Percentiles rank a stretch among this genome's conserved stretches.
phyloP scores from a whole-genome alignment of 2,888 invertebrate genomes.

The Amphipoea oculea region DNA sequence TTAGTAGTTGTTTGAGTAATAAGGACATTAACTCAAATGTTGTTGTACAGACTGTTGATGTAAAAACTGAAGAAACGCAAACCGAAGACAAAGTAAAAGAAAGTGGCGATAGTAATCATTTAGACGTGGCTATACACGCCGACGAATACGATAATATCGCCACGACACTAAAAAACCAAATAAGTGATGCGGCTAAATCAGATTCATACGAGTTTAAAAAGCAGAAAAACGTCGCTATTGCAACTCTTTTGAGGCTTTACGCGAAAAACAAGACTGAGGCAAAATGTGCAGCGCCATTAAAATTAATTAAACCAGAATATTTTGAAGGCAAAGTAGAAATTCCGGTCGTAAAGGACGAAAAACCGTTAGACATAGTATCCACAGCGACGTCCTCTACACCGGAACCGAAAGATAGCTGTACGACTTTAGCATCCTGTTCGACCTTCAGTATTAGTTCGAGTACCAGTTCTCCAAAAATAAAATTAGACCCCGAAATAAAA shows the following conservation, averaged over 20 bases:
- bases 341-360: constrained; percentile 1
- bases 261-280: constrained; percentile 51
- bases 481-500: constrained; percentile 61
- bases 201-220: constrained; percentile 69
- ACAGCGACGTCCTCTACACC: constrained; percentile 34
- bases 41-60: constrained; percentile 37
- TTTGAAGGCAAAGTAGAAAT: constrained; percentile 63
- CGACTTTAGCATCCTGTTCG: constrained; percentile 21
- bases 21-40: constrained; percentile 25
- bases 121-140: constrained; percentile 13
- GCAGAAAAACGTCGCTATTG: constrained; percentile 80
- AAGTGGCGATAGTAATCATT: background rate
- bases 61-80: constrained; percentile 6
- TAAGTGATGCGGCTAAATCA: constrained; percentile 68
- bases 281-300: constrained; percentile 54
- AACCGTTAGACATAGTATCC: background rate
- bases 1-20: background rate
- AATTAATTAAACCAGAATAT: constrained; percentile 76
- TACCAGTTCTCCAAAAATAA: background rate
- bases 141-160: constrained; percentile 59
- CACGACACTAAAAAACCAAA: constrained; percentile 71
- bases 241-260: constrained; percentile 75
- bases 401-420: constrained; percentile 24
- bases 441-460: constrained; percentile 14
- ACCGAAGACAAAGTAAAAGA: constrained; percentile 12